phyloP scores from a whole-genome alignment of 1,140 invertebrate genomes.

The Sycophila sp. region DNA sequence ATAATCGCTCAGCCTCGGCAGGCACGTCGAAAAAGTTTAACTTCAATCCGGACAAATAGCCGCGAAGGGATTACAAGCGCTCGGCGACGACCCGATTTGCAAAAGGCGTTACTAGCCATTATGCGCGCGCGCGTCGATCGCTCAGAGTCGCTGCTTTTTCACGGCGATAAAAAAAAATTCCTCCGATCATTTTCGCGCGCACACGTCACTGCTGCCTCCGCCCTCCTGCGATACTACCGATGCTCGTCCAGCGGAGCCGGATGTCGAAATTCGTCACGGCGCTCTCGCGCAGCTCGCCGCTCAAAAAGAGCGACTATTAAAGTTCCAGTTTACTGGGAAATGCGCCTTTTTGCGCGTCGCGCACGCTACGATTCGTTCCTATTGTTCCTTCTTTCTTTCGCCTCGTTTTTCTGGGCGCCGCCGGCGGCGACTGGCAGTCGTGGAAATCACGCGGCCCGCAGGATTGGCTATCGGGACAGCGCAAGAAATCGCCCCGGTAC shows the following conservation, averaged over 20 bases:
- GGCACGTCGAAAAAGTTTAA: not conserved
- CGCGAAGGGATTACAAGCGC: not conserved
- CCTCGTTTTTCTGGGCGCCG: too few relatives aligned
- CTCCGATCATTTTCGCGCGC: not conserved
- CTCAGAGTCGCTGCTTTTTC: not conserved
- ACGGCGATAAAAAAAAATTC: not conserved
- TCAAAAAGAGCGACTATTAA: slow-evolving; percentile 9
- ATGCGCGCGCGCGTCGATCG: not conserved
- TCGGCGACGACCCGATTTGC: not conserved
- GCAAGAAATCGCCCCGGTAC: slow-evolving; percentile 11
- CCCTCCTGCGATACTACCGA: not conserved
- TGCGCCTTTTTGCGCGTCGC: not conserved
- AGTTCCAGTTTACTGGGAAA: slow-evolving; percentile 17
- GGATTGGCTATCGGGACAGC: not conserved
- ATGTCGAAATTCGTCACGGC: slow-evolving; percentile 28
- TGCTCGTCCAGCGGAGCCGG: not conserved
- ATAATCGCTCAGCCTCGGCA: not conserved
- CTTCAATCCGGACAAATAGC: slow-evolving; percentile 12
- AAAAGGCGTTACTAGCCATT: slow-evolving; percentile 3
- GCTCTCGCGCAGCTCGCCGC: not conserved
- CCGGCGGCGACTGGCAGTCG: not conserved
- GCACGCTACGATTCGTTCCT: not conserved
- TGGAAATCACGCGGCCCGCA: slow-evolving; percentile 18
- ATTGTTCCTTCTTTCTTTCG: slow-evolving; percentile 2
- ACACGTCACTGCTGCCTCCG: not conserved